Base-by-base conservation (phyloP, 2,797 vertebrate species). In the Poecile montanus region DNA sequence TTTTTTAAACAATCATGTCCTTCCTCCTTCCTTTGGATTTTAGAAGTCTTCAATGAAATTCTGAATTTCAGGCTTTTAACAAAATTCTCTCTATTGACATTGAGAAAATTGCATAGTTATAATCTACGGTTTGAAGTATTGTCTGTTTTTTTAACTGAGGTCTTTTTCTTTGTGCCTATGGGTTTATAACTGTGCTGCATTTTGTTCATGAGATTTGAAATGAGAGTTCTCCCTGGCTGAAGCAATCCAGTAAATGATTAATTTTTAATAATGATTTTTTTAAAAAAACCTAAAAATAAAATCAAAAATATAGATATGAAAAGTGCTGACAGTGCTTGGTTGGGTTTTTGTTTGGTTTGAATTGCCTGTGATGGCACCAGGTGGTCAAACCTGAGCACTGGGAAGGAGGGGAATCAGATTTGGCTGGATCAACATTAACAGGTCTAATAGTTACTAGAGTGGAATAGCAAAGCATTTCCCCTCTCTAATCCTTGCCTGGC, bases 191-290 rank as follows among this genome's bases (percentile, higher is more conserved):
- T 62, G 70, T 81, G 94, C 91, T 89, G 22, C 36, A 7, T 96
- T 96, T 77, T 84, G 62, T 95, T 94, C 40, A 92, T 9, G 0
- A 91, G 56, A 67, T 65, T 61, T 66, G 54, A 94, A 89, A 68
- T 36, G 50, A 93, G 73, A 92, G 7, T 67, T 93, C 29, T 88
- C 78, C 74, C 58, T 75, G 51, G 61, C 78, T 57, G 80, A 96
- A 94, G 70, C 71, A 73, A 94, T 77, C 75, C 77, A 93, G 66
- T 72, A 94, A 95, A 93, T 34, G 75, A 84, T 73, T 61, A 22
- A 20, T 97, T 96, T 96, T 95, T 97, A 91, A 96, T 92, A 96
- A 94, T 26, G 68, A 48, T 78, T 68, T 85, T 96, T 95, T 95
- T 91, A 91, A 95, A 89, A 95, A 95, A 93, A 92, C 13, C 20